Base-by-base conservation (phyloP, 35 echinoderm and acorn worm species). In the Lytechinus pictus region DNA sequence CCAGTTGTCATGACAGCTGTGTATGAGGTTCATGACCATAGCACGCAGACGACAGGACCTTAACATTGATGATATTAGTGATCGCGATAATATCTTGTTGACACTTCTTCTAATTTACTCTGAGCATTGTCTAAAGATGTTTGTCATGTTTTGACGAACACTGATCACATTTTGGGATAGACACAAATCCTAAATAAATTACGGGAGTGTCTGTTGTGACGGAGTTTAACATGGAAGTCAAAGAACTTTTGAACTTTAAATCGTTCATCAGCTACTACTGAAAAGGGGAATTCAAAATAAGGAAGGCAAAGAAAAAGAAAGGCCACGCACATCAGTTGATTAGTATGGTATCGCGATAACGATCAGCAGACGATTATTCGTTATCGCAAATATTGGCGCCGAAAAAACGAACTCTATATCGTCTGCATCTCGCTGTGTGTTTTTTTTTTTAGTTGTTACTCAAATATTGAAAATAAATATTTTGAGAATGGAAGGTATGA, bases 371-470 rank as follows among this genome's bases (percentile, higher is more conserved):
- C 66, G 66, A 79, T 79, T 79, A 79, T 79, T n/a, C 66, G 19
- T 79, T 79, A 79, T 79, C 66, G 66, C 66, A 79, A 79, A 79
- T 79, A 79, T 79, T 79, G 66, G 66, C 66, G 66, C 66, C 66
- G 66, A 79, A 79, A 79, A 44, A 79, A 79, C n/a, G 66, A 79
- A 79, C 66, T n/a, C 66, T 79, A 16, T 79, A 79, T 79, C 66
- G 66, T 79, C 66, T 79, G 66, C 66, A 79, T 79, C 66, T 79
- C 6, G 66, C 19, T 24, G 66, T 79, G 66, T 16, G n/a, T n/a
- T n/a, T n/a, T 24, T 24, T 79, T 16, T 24, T 79, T 24, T 79
- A 79, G 66, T 79, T 79, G 19, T 79, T 16, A n/a, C n/a, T 79
- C 66, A 79, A 79, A 24, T 24, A 24, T 16, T 79, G 2, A 79